Evolutionary conservation across 1,140 invertebrate genomes (phyloP), one percentile per base, ranked within the genome.

Genomic region (Listronotus oregonensis): DNA sequence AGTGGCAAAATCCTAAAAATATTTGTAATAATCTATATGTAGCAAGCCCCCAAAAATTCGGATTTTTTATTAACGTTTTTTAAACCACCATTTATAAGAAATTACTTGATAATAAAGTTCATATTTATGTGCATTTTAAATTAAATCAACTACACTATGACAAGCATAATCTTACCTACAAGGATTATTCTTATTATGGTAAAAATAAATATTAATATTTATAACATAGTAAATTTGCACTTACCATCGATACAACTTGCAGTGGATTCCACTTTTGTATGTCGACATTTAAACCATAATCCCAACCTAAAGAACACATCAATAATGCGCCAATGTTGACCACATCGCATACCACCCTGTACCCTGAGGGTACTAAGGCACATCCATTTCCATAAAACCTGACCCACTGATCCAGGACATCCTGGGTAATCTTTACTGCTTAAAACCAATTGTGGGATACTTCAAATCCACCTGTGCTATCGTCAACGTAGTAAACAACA

Each of bases 281-380:
- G 75, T 93, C 90, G 39, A 88, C 86, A 76, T 87, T 85, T 11
- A 92, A 79, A 4, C 91, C 91, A 77, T 94, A 94, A 81, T 95
- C 93, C 94, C 94, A 94, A 62, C 90, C 91, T 21, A 98, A 81
- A 12, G 93, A 94, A 77, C 94, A 97, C 79, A 95, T 88, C 14
- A 99, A 83, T 42, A 98, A 82, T 17, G 95, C 89, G n/a, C 96
- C 96, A 98, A 98, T 14, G 96, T 96, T 78, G 94, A 97, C 96
- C 96, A 98, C 50, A 97, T 80, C 0, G 94, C 92, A 98, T 83
- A 1, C 95, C 96, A 49, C 95, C 96, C 62, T 88, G 64, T 58
- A 82, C 96, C 96, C 98, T 17, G 91, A 86, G 59, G 96, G 85
- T n/a, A 91, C 93, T 46, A 96, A 81, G n/a, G 93, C 94, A 81